Evolutionary conservation across 2,888 invertebrate species (phyloP), one percentile per base, ranked within the genome.

Genomic region (Pandemis corylana): DNA sequence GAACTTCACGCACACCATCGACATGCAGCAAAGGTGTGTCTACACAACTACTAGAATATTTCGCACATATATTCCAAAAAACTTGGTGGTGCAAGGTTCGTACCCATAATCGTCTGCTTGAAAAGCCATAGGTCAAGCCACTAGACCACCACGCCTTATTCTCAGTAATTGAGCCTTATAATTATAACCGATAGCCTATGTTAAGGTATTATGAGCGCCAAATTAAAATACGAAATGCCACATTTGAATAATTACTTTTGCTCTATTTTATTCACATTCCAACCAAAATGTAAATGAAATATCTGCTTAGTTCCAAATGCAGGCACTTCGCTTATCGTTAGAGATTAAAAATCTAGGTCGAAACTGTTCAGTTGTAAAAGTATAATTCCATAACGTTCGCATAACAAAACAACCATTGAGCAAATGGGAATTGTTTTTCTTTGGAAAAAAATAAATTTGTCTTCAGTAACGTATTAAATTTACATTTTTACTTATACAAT

Each of bases 291-390:
- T 59, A 59, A 59, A 59, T 59, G 28, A 28, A 36, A 28, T 59
- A 12, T 20, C 56, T 56, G 9, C 15, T 20, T 46, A 46, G 44
- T 44, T 41, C 28, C 41, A 68, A 41, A 64, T 56, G 41, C 56
- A 69, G 44, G 41, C 64, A 72, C 56, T 59, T 64, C 9, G 20
- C 59, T 73, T 73, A 73, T 73, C 73, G 68, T 42, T 7, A 49
- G 10, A 69, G 73, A 73, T 73, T 69, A 73, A 73, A 64, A 49
- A 73, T 65, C 68, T 73, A 42, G 73, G 73, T 69, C 68, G 72
- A 44, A 68, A 56, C 68, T 46, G 53, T 64, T 62, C 56, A 42
- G 41, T 65, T 41, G 13, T 64, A 73, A 69, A 71, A 56, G 20
- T 59, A 49, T 62, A 56, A 68, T 73, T 73, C 73, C 68, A 69